phyloP scores from a whole-genome alignment of 2,888 invertebrate species.

The Campoplex capitator region DNA sequence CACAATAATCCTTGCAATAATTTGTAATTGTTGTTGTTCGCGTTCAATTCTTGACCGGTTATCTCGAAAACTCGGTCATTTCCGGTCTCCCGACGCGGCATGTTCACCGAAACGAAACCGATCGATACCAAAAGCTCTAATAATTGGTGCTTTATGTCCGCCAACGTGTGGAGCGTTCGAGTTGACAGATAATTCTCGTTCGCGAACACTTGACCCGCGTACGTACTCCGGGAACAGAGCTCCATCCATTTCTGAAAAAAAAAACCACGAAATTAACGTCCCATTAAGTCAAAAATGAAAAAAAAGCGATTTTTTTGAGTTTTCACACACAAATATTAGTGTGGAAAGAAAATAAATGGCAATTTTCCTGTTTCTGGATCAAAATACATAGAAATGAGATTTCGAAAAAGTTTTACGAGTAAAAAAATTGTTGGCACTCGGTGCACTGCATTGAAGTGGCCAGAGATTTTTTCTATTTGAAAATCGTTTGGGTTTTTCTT shows the following conservation, averaged over 20 bases:
- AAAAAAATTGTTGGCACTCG: no score
- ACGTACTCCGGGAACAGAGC: slow-evolving; percentile 87
- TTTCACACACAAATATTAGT: no score
- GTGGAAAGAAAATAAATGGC: no score
- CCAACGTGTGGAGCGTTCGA: slow-evolving; percentile 92
- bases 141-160: slow-evolving; percentile 94
- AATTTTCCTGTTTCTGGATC: no score
- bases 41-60: slow-evolving; percentile 90
- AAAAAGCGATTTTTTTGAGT: no score
- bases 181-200: slow-evolving; percentile 93
- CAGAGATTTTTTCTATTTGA: no score
- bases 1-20: slow-evolving; percentile 94
- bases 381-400: no score
- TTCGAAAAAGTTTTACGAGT: no score
- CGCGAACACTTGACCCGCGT: slow-evolving; percentile 92
- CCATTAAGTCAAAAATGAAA: neutral
- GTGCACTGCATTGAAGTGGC: no score
- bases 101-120: slow-evolving; percentile 91
- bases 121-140: slow-evolving; percentile 91
- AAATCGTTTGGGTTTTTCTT: neutral
- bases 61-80: slow-evolving; percentile 88
- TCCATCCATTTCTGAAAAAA: slow-evolving; percentile 91
- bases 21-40: slow-evolving; percentile 90
- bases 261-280: neutral
- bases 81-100: slow-evolving; percentile 86